Evolutionary conservation across 2,797 vertebrate genomes (phyloP), one percentile per base, ranked within the genome.

Genomic region (Meda fulgida): DNA sequence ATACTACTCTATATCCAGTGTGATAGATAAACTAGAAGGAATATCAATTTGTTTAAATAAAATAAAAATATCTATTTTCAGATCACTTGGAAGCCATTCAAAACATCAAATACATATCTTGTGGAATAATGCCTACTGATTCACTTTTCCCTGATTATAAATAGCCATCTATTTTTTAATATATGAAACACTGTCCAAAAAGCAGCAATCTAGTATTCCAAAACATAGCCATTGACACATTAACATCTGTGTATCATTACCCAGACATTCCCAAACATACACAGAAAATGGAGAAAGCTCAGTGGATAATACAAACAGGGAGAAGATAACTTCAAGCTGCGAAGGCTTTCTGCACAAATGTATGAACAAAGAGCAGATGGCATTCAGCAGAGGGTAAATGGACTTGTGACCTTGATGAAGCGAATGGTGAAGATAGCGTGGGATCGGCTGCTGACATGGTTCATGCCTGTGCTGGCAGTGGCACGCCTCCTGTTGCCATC

Each of bases 401-500:
- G 53, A 79, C 85, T 23, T 1, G 4, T 0, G 91, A 98, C 98
- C 97, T 99, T 97, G 75, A 97, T 98, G 93, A 99, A 99, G 94
- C 97, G 98, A 93, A 99, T 96, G 75, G 97, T 99, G 92, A 99
- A 99, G 94, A 99, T 98, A 92, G 98, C 97, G 19, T 99, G 98
- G 0, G 98, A 99, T 73, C 97, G 95, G 92, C 97, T 98, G 91
- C 98, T 99, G 92, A 96, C 96, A 53, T 98, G 97, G 38, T 99
- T 99, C 98, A 99, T 99, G 87, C 94, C 94, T 0, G 97, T 98
- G 21, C 96, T 96, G 85, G 98, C 98, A 0, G 98, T 99, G 0
- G 97, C 98, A 51, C 97, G 96, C 48, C 98, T 99, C 86, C 96
- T 96, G 90, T 98, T 99, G 38, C 98, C 98, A 0, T 96, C 97